Conservation (phyloP, 1,140 invertebrate genomes). For the Matsumurasca onukii region DNA sequence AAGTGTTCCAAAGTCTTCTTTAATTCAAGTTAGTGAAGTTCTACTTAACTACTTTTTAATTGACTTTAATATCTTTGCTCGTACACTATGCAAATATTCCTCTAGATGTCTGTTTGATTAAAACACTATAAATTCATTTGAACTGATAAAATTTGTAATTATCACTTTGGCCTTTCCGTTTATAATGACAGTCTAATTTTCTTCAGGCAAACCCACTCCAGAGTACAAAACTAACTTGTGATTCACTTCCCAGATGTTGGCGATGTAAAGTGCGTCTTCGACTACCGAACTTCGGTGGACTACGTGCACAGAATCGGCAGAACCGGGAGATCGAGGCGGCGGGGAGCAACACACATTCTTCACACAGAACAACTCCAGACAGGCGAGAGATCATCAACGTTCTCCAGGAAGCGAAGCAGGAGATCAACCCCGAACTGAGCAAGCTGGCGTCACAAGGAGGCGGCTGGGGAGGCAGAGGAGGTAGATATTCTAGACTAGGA, state of each 20-base stretch:
- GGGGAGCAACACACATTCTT: conserved; percentile 98
- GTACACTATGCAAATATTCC: too few species aligned
- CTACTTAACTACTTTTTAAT: too few species aligned
- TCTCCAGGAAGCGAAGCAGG: conserved; percentile 88
- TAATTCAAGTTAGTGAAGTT: too few species aligned
- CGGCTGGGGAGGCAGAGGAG: conserved; percentile 39
- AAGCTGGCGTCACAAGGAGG: conserved; percentile 57
- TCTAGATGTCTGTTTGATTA: too few species aligned
- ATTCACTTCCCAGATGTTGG: conserved; percentile 72
- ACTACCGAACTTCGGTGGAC: conserved; percentile 98
- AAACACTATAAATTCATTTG: too few species aligned
- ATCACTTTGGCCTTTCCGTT: too few species aligned
- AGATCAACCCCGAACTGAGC: conserved; percentile 70
- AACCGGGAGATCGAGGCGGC: conserved; percentile 89
- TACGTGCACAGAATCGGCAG: conserved; percentile 98
- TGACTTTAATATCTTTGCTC: too few species aligned
- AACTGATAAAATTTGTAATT: too few species aligned
- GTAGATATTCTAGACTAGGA: too few species aligned
- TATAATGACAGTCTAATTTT: not conserved
- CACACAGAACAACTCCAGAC: conserved; percentile 85
- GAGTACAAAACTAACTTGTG: not conserved
- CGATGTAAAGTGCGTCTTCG: conserved; percentile 98
- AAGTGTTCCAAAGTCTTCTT: too few species aligned
- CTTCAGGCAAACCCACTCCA: not conserved
- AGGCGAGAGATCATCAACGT: conserved; percentile 88